These are phyloP conservation scores for Musca domestica DNA, from an alignment of 1,140 invertebrate genomes.

Conservation along the genomic window DNA sequence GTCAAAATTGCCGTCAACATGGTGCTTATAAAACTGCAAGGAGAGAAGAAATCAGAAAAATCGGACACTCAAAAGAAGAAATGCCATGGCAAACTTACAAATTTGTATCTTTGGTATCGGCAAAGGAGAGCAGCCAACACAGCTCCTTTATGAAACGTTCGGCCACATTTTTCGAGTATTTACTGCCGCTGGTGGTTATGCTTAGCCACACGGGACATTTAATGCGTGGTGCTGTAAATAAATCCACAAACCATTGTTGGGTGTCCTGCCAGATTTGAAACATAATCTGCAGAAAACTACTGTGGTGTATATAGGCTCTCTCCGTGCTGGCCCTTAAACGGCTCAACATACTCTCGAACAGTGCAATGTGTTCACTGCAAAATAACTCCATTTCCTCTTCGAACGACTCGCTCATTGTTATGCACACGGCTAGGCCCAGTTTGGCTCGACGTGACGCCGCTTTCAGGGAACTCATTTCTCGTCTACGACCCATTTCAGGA, in stretches of 20 bases:
- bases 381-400: conserved; percentile 64
- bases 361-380: conserved; percentile 76
- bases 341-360: conserved; percentile 76
- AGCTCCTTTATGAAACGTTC: conserved; percentile 61
- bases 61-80: too few species aligned
- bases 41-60: background rate
- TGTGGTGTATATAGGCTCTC: conserved; percentile 51
- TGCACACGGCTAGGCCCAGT: conserved; percentile 59
- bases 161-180: conserved; percentile 55
- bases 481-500: conserved; percentile 46
- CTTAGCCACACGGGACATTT: conserved; percentile 67
- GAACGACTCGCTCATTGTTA: conserved; percentile 49
- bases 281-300: conserved; percentile 53
- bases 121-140: conserved; percentile 60
- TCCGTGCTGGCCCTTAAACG: conserved; percentile 66
- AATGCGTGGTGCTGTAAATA: conserved; percentile 67
- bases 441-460: conserved; percentile 50
- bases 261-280: conserved; percentile 58
- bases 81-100: conserved; percentile 72
- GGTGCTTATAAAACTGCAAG: conserved; percentile 84
- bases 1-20: conserved; percentile 83
- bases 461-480: conserved; percentile 29
- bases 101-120: conserved; percentile 76
- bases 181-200: conserved; percentile 57
- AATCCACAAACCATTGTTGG: conserved; percentile 62